Evolutionary conservation across 2,113 vertebrate genomes (phyloP), one percentile per base, ranked within the genome.

Genomic region (Heteronetta atricapilla): DNA sequence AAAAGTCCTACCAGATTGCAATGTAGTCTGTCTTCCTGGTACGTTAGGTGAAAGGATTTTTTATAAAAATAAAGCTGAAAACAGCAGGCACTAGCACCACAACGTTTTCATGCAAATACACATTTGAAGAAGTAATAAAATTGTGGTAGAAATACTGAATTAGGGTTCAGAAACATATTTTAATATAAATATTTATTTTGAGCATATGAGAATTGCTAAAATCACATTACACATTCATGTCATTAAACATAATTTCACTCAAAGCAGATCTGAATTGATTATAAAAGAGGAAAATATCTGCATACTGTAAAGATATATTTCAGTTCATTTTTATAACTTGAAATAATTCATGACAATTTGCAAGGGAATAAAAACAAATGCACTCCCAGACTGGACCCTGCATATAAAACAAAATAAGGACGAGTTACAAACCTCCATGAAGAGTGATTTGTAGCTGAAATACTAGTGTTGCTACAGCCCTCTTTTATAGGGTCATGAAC

Each of bases 361-460:
- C 93, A 95, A n/a, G 33, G 20, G 16, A 83, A 75, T 89, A 85
- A 87, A 93, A 91, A 46, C 26, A 89, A 91, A 89, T 23, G 29
- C 89, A 68, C 34, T 76, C 66, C 53, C 28, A 46, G 44, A 85
- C 26, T 26, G 23, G 55, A 91, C 31, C 3, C 26, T 70, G 53
- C 25, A 79, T 63, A 53, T 50, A 92, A 81, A 84, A 56, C 53
- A 91, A 90, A 82, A n/a, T 58, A 46, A 69, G 48, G 25, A 68
- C 50, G 25, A 96, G 31, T 84, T 94, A 89, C 22, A 34, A 79
- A 66, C 23, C 31, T 73, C 63, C 50, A 79, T 12, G 58, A 93
- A 90, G 29, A 85, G 10, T 44, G 83, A 92, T 87, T 94, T 87
- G 67, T 76, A 82, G 34, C 3, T 78, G 77, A 95, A 97, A 90